Evolutionary conservation across 2,888 invertebrate genomes (phyloP).

Genomic region (Aquatica leii): DNA sequence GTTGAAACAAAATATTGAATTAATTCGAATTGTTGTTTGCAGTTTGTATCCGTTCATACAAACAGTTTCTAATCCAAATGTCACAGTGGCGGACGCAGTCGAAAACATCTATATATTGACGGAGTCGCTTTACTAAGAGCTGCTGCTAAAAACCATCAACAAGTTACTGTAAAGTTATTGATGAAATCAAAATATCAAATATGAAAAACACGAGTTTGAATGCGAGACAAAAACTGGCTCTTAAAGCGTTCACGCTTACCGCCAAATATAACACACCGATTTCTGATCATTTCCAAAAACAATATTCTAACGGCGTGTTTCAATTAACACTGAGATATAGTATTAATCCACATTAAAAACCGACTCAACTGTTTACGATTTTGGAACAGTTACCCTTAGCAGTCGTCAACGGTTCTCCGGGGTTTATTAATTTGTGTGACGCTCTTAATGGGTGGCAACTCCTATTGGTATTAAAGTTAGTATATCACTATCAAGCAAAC

Average conservation of each 20-base stretch:
- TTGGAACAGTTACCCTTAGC: constrained; percentile 81
- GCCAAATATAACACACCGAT: constrained; percentile 94
- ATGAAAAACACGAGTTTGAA: constrained; percentile 75
- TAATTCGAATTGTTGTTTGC: constrained; percentile 91
- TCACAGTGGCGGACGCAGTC: constrained; percentile 86
- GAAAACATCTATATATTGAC: constrained; percentile 96
- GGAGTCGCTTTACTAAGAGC: constrained; percentile 95
- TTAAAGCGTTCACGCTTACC: constrained; percentile 97
- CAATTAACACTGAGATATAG: constrained; percentile 91
- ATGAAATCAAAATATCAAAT: constrained; percentile 72
- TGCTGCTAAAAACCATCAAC: constrained; percentile 95
- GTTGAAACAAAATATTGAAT: constrained; percentile 77
- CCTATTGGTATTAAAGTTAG: constrained; percentile 97
- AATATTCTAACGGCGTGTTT: constrained; percentile 80
- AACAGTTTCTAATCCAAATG: constrained; percentile 82
- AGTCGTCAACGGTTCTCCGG: constrained; percentile 94
- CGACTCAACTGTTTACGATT: constrained; percentile 90
- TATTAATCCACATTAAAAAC: constrained; percentile 98
- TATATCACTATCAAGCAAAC: constrained; percentile 74
- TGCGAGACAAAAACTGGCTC: constrained; percentile 78
- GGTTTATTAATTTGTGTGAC: constrained; percentile 97
- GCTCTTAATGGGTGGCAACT: constrained; percentile 98
- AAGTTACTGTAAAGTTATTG: constrained; percentile 87
- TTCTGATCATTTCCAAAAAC: constrained; percentile 92
- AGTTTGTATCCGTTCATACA: constrained; percentile 96